These are phyloP conservation scores for Coenonympha glycerion DNA, from an alignment of 2,888 invertebrate species.

Conservation along the genomic window DNA sequence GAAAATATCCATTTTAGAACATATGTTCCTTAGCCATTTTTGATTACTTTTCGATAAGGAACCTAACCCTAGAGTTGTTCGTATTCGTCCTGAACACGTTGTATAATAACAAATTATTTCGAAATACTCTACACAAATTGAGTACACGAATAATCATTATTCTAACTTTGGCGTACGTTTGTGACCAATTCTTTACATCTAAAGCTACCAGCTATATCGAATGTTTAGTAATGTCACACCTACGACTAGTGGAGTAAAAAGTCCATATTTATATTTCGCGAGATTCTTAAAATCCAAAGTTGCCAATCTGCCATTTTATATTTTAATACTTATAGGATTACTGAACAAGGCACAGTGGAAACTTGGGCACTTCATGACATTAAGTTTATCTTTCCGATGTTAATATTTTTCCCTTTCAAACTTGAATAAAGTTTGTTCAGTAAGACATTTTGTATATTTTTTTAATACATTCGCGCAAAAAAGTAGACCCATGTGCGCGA, in stretches of 20 bases:
- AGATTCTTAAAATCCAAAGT: conserved; percentile 50
- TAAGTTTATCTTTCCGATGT: too few relatives aligned
- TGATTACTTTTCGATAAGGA: too few relatives aligned
- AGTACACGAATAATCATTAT: conserved; percentile 16
- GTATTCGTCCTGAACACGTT: too few relatives aligned
- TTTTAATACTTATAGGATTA: neutral
- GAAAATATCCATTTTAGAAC: too few relatives aligned
- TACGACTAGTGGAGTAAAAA: conserved; percentile 52
- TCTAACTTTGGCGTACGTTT: conserved; percentile 67
- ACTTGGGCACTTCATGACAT: too few relatives aligned
- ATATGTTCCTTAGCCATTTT: too few relatives aligned
- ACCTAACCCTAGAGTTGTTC: too few relatives aligned
- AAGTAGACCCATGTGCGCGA: too few relatives aligned
- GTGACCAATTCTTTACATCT: conserved; percentile 46
- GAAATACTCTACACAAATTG: conserved; percentile 11
- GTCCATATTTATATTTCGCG: conserved; percentile 35
- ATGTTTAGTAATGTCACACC: neutral
- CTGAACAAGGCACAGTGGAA: conserved; percentile 42
- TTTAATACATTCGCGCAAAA: too few relatives aligned
- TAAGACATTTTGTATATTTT: too few relatives aligned
- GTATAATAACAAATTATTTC: conserved; percentile 10
- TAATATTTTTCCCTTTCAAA: too few relatives aligned
- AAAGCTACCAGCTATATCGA: conserved; percentile 5
- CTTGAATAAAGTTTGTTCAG: too few relatives aligned
- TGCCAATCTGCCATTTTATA: conserved; percentile 36